Percentiles rank a stretch among this genome's conserved stretches.
These are phyloP conservation scores for Bubo scandiacus DNA, from an alignment of 2,113 vertebrate species.

Conservation along the genomic window DNA sequence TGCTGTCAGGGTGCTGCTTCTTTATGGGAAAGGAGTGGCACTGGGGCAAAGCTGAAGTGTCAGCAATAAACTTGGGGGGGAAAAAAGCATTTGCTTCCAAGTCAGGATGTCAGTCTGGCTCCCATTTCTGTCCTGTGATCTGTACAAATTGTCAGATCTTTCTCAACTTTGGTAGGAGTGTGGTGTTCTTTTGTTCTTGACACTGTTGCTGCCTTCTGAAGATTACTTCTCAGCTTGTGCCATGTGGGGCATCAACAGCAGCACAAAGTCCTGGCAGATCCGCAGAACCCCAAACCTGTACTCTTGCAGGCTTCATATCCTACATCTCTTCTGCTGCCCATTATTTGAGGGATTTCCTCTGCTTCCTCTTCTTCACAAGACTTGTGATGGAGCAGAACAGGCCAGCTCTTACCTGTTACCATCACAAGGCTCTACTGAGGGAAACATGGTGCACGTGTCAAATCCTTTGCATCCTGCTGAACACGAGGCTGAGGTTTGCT, in stretches of 20 bases:
- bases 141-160: rapidly evolving
- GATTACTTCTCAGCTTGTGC: neutral
- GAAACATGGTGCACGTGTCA: neutral
- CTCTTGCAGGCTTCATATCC: neutral
- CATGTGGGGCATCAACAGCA: neutral
- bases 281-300: neutral
- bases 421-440: neutral
- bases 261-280: neutral
- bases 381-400: neutral
- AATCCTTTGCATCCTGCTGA: neutral
- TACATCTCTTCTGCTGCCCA: neutral
- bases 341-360: neutral
- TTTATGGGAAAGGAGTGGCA: no score
- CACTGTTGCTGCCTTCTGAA: neutral
- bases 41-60: neutral
- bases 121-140: rapidly evolving
- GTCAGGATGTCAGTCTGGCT: neutral
- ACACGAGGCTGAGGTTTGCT: neutral
- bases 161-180: neutral
- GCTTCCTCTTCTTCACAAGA: neutral
- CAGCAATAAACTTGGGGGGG: rapidly evolving
- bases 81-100: neutral
- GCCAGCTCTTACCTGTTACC: neutral
- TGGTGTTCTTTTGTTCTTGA: neutral
- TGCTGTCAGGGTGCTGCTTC: neutral